phyloP scores from a whole-genome alignment of 2,113 vertebrate genomes.

The Podarcis cretensis region DNA sequence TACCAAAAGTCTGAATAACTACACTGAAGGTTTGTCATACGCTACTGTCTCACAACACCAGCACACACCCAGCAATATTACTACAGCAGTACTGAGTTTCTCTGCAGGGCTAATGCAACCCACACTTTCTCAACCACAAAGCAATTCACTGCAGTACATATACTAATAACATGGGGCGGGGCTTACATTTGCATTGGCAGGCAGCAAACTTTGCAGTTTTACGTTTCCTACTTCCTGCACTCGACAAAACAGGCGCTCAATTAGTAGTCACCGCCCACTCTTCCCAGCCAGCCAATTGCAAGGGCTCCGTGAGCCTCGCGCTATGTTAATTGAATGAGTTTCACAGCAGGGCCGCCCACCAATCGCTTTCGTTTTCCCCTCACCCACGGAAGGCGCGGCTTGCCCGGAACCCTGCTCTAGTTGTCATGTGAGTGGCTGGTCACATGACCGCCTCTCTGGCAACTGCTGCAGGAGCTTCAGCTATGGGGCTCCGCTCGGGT shows the following conservation, averaged over 20 bases:
- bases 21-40: no score
- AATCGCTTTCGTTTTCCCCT: rapidly evolving
- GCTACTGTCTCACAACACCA: no score
- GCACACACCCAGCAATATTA: no score
- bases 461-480: neutral
- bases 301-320: no score
- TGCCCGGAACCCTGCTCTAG: rapidly evolving
- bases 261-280: neutral
- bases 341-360: rapidly evolving
- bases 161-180: no score
- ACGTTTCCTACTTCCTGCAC: neutral
- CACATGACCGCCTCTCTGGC: conserved; percentile 7
- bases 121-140: no score
- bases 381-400: rapidly evolving
- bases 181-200: no score
- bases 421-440: neutral
- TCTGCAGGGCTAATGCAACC: no score
- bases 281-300: neutral
- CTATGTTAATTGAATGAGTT: neutral
- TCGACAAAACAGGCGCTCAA: neutral
- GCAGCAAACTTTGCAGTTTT: neutral
- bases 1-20: no score
- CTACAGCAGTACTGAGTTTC: no score
- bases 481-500: neutral
- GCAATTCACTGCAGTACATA: no score